Conservation (phyloP, 2,797 vertebrate species). For the Sebastes cheni region DNA sequence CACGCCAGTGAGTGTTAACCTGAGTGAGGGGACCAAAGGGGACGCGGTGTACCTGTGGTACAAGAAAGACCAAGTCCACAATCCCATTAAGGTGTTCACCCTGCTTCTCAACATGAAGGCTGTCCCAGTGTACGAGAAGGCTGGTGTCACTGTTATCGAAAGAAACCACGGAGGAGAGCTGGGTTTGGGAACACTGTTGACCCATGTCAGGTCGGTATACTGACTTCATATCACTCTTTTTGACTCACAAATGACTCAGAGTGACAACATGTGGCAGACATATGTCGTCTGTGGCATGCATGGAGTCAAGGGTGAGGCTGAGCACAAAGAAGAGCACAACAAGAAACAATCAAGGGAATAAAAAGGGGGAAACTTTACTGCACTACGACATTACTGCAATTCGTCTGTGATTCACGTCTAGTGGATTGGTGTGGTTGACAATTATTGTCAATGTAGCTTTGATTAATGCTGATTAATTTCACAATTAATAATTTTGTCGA, state of each 20-base stretch:
- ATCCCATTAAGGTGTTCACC: too few relatives aligned
- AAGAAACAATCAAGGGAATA: neutral
- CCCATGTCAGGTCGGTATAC: neutral
- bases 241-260: neutral
- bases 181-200: neutral
- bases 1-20: too few relatives aligned
- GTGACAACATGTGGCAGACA: neutral
- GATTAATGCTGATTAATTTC: neutral
- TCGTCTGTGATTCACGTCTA: neutral
- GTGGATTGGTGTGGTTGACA: too few relatives aligned
- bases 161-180: neutral
- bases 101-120: too few relatives aligned
- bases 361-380: neutral
- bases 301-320: neutral
- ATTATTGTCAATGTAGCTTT: neutral
- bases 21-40: too few relatives aligned
- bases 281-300: neutral
- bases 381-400: neutral
- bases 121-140: too few relatives aligned
- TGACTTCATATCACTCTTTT: neutral
- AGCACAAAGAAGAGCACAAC: neutral
- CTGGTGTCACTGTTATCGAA: too few relatives aligned
- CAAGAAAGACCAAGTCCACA: too few relatives aligned
- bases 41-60: too few relatives aligned
- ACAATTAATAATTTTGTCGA: neutral